Conservation (phyloP, 2,113 vertebrate species). For the Apteryx owenii region DNA sequence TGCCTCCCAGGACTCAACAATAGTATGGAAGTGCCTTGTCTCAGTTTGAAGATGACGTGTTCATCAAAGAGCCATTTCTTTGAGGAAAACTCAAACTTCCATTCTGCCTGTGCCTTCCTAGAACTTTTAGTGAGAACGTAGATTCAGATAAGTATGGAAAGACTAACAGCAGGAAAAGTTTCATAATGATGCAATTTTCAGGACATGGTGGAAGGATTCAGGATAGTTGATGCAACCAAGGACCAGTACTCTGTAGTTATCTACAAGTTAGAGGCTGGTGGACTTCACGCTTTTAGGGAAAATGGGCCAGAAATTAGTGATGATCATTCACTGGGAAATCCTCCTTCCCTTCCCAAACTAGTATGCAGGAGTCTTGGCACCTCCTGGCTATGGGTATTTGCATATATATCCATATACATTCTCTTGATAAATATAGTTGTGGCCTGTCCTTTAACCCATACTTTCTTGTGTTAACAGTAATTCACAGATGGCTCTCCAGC, state of each 20-base stretch:
- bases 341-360: background rate
- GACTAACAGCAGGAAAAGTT: background rate
- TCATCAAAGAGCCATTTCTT: background rate
- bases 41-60: background rate
- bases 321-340: background rate
- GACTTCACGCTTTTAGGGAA: background rate
- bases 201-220: background rate
- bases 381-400: rapidly evolving
- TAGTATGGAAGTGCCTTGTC: background rate
- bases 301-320: background rate
- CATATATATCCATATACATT: rapidly evolving
- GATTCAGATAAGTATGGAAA: background rate
- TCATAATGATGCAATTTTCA: background rate
- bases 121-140: background rate
- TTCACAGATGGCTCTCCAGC: background rate
- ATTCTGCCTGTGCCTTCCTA: background rate
- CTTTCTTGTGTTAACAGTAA: background rate
- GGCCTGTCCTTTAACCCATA: background rate
- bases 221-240: background rate
- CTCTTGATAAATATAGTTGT: background rate
- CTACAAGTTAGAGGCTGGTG: background rate
- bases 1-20: background rate
- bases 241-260: background rate
- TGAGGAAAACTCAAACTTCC: background rate
- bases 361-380: rapidly evolving